A percentile compares a stretch with the other conserved stretches of the same genome.
Evolutionary conservation across 2,888 invertebrate genomes (phyloP).

Genomic region (Netelia melanura): DNA sequence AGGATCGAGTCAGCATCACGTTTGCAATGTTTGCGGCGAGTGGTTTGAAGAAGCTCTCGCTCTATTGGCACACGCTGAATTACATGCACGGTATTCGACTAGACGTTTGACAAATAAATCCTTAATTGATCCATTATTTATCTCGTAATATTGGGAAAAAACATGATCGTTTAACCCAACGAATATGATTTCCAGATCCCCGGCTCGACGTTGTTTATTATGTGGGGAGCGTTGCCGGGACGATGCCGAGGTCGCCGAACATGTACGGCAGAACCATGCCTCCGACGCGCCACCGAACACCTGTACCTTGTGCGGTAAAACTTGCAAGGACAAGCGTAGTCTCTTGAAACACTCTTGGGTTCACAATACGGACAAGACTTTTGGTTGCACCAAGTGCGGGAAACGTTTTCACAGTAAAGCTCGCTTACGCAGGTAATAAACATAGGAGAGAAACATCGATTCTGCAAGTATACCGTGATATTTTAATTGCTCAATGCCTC

Average conservation of each 20-base stretch:
- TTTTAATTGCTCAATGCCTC: slow-evolving; percentile 32
- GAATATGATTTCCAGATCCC: slow-evolving; percentile 76
- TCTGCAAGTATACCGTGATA: not conserved
- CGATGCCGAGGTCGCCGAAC: slow-evolving; percentile 88
- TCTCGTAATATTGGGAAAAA: slow-evolving; percentile 10
- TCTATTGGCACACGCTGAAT: slow-evolving; percentile 92
- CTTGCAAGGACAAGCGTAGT: slow-evolving; percentile 89
- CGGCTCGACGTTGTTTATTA: slow-evolving; percentile 87
- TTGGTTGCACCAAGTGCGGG: slow-evolving; percentile 89
- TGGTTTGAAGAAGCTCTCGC: slow-evolving; percentile 91
- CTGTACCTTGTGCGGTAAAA: slow-evolving; percentile 89
- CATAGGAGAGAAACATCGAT: slow-evolving; percentile 1
- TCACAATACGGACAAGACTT: slow-evolving; percentile 88
- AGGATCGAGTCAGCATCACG: slow-evolving; percentile 86
- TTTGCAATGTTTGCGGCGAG: slow-evolving; percentile 93
- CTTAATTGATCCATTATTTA: not conserved
- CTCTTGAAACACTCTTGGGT: slow-evolving; percentile 90
- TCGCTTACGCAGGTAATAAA: slow-evolving; percentile 84
- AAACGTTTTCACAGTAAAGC: slow-evolving; percentile 91
- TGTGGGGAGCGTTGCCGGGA: slow-evolving; percentile 89
- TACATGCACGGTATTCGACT: slow-evolving; percentile 87
- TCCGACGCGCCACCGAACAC: slow-evolving; percentile 88
- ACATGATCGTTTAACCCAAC: not conserved
- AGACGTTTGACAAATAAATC: not conserved
- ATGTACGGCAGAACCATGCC: slow-evolving; percentile 87